phyloP scores from a whole-genome alignment of 2,888 invertebrate species.

The Lysandra coridon region DNA sequence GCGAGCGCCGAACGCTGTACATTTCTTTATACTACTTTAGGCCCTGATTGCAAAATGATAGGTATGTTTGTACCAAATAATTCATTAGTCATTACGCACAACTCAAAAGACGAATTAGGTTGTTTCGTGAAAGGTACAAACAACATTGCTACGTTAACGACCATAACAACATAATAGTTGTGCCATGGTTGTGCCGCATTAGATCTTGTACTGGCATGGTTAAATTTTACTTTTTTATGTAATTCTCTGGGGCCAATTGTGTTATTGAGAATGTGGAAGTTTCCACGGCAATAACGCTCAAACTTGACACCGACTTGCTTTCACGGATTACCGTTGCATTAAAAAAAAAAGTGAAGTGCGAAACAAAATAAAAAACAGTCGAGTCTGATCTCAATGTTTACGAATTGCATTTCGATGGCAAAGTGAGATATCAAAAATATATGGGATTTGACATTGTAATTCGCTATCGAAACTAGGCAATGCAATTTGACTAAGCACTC shows the following conservation, averaged over 20 bases:
- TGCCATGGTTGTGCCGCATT: neutral
- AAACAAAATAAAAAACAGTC: too few species aligned
- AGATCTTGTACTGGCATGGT: slow-evolving; percentile 1
- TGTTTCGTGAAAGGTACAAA: slow-evolving; percentile 23
- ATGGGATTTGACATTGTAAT: too few species aligned
- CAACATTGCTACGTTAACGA: slow-evolving; percentile 21
- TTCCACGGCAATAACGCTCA: neutral
- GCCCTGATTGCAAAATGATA: slow-evolving; percentile 1
- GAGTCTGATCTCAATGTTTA: too few species aligned
- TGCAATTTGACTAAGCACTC: too few species aligned
- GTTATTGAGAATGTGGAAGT: neutral
- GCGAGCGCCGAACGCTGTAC: too few species aligned
- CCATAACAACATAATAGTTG: neutral
- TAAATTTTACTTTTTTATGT: neutral
- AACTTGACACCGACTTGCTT: neutral
- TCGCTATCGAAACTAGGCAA: too few species aligned
- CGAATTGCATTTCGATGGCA: too few species aligned
- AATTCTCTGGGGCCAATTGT: slow-evolving; percentile 6
- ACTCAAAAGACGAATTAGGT: neutral
- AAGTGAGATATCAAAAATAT: too few species aligned
- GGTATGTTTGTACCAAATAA: neutral
- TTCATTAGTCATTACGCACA: neutral
- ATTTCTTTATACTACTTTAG: neutral
- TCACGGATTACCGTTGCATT: neutral
- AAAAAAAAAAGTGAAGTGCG: neutral